Evolutionary conservation across 1,140 invertebrate species (phyloP).

Genomic region (Drosophila micromelanica): DNA sequence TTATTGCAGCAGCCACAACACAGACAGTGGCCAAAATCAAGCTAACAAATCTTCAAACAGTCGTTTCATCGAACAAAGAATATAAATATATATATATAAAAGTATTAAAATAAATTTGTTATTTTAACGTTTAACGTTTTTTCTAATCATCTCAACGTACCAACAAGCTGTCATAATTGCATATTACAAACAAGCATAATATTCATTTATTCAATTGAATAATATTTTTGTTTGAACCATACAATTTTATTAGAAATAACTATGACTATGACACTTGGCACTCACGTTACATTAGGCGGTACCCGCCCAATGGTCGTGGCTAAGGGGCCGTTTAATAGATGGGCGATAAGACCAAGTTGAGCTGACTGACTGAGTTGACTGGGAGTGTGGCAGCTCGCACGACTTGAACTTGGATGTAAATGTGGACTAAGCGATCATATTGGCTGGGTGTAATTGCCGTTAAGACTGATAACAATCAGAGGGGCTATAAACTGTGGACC

Average conservation of each 20-base stretch:
- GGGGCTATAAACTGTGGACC: slow-evolving; percentile 1
- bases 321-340: slow-evolving; percentile 29
- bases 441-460: slow-evolving; percentile 27
- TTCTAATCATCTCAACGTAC: slow-evolving; percentile 31
- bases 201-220: slow-evolving; percentile 55
- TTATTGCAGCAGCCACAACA: slow-evolving; percentile 29
- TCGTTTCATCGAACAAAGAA: slow-evolving; percentile 6
- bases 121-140: too few species aligned
- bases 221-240: slow-evolving; percentile 36
- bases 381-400: neutral
- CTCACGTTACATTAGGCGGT: slow-evolving; percentile 55
- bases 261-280: slow-evolving; percentile 49
- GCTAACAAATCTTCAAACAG: slow-evolving; percentile 34
- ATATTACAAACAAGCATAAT: slow-evolving; percentile 55
- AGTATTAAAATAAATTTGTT: neutral
- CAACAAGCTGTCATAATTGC: slow-evolving; percentile 60
- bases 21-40: slow-evolving; percentile 40
- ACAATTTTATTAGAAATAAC: slow-evolving; percentile 20
- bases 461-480: slow-evolving; percentile 19
- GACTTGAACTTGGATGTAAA: slow-evolving; percentile 27
- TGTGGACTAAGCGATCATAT: neutral
- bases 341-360: slow-evolving; percentile 33
- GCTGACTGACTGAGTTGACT: slow-evolving; percentile 13
- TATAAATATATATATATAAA: slow-evolving; percentile 5
- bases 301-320: slow-evolving; percentile 12